Evolutionary conservation across 2,797 vertebrate genomes (phyloP), one percentile per base, ranked within the genome.

Genomic region (Chrysolophus pictus): DNA sequence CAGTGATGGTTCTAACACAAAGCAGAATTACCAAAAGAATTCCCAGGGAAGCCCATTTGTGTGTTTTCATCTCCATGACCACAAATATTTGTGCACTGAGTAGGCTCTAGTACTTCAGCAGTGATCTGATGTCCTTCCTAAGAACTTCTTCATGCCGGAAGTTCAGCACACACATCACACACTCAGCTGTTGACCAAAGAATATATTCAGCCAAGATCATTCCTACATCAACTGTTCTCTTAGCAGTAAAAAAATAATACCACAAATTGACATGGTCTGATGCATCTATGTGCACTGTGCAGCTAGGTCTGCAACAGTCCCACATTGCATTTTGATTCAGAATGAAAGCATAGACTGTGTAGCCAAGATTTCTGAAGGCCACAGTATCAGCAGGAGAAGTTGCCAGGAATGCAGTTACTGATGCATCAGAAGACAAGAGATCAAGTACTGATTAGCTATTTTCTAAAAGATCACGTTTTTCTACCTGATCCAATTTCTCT

Each of bases 401-500:
- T 81, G 47, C 58, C 76, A 84, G 84, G 73, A 94, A 79, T 47
- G 73, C 29, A 41, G 60, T 46, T 63, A 60, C 51, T 23, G 23
- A 5, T 19, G 39, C 60, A 85, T 64, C 84, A 87, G 41, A 95
- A 94, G 78, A 63, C 56, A 86, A 88, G 77, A 88, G 67, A 94
- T 83, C 53, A 87, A 91, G 46, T 18, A 47, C 77, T 71, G 67
- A 92, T 72, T 88, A 91, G 55, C 26, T 70, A 46, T 23, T 89
- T 86, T 63, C 70, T 39, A 58, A 90, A 92, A 86, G 63, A 84
- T 87, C 65, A 85, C 70, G 65, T 14, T 71, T 81, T 93, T 89
- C 72, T 94, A 76, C 37, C 84, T 11, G 76, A 83, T 96, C 76
- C 75, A 62, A 2, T 92, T 96, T 95, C 84, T 87, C 68, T 84